These are phyloP conservation scores for Chloroceryle aenea DNA, from an alignment of 2,113 vertebrate genomes.

Conservation along the genomic window DNA sequence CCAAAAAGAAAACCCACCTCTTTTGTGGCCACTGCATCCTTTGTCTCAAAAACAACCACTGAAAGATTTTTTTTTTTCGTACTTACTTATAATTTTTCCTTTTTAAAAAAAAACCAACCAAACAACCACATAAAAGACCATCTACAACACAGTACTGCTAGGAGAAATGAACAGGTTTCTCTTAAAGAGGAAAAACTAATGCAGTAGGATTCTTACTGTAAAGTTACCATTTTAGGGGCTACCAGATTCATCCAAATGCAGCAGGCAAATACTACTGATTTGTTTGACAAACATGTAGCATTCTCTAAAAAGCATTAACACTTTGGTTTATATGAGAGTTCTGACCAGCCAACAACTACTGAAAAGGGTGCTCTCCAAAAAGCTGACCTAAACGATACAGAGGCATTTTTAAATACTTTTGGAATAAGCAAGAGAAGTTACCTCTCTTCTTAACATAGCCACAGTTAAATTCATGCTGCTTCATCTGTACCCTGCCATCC, in stretches of 20 bases:
- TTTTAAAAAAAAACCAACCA: background rate
- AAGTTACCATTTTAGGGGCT: background rate
- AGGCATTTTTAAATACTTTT: background rate
- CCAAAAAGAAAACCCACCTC: background rate
- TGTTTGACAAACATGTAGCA: background rate
- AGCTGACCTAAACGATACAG: background rate
- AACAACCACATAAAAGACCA: fast-evolving
- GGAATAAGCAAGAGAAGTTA: background rate
- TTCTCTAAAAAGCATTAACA: background rate
- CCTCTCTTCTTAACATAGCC: background rate
- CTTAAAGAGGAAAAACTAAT: background rate
- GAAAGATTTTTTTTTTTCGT: background rate
- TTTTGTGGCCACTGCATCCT: background rate
- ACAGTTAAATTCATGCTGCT: background rate
- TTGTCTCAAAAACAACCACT: background rate
- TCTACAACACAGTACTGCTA: background rate
- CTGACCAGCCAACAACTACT: background rate
- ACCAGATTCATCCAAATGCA: background rate
- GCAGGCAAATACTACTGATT: background rate
- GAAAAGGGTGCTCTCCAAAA: background rate
- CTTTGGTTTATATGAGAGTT: background rate
- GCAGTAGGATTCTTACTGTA: background rate
- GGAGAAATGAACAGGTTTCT: background rate
- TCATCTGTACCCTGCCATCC: background rate
- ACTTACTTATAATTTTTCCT: background rate